Evolutionary conservation across 2,797 vertebrate species (phyloP), one percentile per base, ranked within the genome.

Genomic region (Sebastes variabilis): DNA sequence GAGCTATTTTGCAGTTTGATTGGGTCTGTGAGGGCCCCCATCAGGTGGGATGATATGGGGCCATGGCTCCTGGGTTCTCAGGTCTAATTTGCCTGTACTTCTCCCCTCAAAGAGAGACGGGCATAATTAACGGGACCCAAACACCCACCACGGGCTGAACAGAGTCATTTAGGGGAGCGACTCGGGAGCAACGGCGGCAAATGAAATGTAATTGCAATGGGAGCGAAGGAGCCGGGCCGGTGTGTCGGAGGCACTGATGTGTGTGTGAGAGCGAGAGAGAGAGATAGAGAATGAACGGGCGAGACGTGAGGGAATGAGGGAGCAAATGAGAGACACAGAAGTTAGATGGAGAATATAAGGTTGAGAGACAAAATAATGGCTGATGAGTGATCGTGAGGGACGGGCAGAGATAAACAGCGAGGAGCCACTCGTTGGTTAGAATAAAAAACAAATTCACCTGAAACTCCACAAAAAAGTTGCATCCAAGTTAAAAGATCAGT

Each of bases 181-280:
- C 91, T 94, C 85, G 77, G 89, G 93, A 93, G 91, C 90, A 92
- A 91, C 86, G 83, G 87, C 84, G 72, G 93, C 93, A 94, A 94
- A 95, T 94, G 90, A 94, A 94, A 93, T 89, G 91, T 95, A 94
- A 95, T 94, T 94, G 93, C 92, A 91, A 69, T 85, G 93, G 93
- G 92, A 94, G 90, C 86, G 11, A 49, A 89, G 85, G 78, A 93
- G 89, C 88, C 5, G 61, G 77, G 83, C 85, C 49, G 87, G 68
- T 61, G 87, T 78, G 89, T 84, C 27, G 11, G 59, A 89, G 85
- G 81, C 86, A 65, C 82, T 88, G 88, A 72, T 88, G 92, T 90
- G 90, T 87, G 78, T 8, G 76, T 66, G 77, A 65, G 36, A n/a
- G 79, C 69, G 75, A 67, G 77, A 65, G 36, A 71, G 11, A 27